Conservation (phyloP, 92 coral and sea anemone genomes). For the Hydrozoanthus gracilis region DNA sequence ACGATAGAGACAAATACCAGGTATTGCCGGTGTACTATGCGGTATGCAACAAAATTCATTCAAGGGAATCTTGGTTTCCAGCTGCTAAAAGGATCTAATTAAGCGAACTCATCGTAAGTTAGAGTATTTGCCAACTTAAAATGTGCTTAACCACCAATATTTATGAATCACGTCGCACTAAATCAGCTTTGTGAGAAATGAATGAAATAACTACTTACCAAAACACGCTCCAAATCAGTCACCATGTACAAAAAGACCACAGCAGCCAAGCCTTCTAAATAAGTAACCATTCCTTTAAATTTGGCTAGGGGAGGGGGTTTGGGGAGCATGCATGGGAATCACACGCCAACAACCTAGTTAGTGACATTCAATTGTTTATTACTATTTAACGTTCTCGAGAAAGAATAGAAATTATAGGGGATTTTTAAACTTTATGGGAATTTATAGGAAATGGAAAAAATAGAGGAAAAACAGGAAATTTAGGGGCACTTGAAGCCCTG, state of each 20-base stretch:
- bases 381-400: no score
- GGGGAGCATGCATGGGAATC: neutral
- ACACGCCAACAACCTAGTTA: no score
- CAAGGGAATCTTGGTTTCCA: slow-evolving; percentile 24
- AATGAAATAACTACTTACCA: neutral
- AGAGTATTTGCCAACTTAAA: slow-evolving; percentile 19
- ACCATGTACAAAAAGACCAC: slow-evolving; percentile 17
- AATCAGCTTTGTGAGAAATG: slow-evolving; percentile 28
- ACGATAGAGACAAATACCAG: neutral
- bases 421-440: no score
- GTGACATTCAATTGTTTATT: no score
- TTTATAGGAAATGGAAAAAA: no score
- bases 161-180: slow-evolving; percentile 4
- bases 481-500: no score
- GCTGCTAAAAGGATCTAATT: slow-evolving; percentile 31
- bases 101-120: slow-evolving; percentile 28
- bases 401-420: no score
- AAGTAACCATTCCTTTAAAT: slow-evolving; percentile 4
- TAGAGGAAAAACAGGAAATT: no score
- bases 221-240: slow-evolving; percentile 22
- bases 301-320: neutral
- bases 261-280: slow-evolving; percentile 38
- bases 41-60: slow-evolving; percentile 1
- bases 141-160: slow-evolving; percentile 8
- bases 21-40: neutral